Base-by-base conservation (phyloP, 2,797 vertebrate genomes). In the Enteromius mattozi region DNA sequence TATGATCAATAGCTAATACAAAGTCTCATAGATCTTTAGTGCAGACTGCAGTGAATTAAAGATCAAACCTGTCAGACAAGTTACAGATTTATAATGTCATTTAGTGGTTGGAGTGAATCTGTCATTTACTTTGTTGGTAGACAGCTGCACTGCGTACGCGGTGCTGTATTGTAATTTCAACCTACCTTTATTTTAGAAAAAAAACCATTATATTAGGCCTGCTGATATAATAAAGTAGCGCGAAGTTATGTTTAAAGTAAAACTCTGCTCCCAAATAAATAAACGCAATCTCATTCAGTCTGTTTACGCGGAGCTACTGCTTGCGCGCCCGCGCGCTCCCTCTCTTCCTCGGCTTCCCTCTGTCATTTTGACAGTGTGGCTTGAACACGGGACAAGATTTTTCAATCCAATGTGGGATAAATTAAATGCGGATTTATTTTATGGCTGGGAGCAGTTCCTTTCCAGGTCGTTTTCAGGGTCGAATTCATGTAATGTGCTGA, bases 341-440 rank as follows among this genome's bases (percentile, higher is more conserved):
- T 80, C 74, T 45, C 76, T 59, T 79, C 51, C 85, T 72, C 61
- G 83, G 87, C 83, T 71, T 85, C 81, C 83, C 85, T 84, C 80
- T 88, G 88, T 91, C 89, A 91, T 93, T 92, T 91, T 89, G 89
- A 89, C 90, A 86, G 78, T 91, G 92, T 83, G 90, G 92, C 91
- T 94, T 93, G 91, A 93, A 93, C 89, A 85, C 83, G 82, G 88
- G 90, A 92, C 92, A 91, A 91, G 49, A 90, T 90, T 93, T 93
- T 91, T 92, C 84, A 86, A 84, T 81, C 87, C 92, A 94, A 92
- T 92, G 89, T 94, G 92, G 92, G 80, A 92, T 92, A 88, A 91
- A 94, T 93, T 92, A 92, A 93, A 94, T 90, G 86, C 88, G 79
- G 92, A 94, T 94, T 92, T 88, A 93, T 92, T 92, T 93, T 86